Percentiles rank a stretch among this genome's conserved stretches.
Conservation (phyloP, 2,797 vertebrate species). For the Phalloptychus januarius region DNA sequence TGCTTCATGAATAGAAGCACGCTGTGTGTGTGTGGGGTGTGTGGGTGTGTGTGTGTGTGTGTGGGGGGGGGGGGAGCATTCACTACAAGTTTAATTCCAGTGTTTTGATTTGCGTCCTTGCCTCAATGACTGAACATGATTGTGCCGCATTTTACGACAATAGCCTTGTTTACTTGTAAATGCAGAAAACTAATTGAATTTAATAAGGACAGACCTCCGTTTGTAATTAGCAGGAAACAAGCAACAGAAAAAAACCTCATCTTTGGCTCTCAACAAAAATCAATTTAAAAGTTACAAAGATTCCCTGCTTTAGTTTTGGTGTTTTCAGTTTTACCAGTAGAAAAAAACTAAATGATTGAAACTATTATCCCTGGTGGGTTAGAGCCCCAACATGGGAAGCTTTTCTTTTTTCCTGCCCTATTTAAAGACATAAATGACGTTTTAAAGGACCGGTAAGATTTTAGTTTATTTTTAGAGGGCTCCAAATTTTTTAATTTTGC, state of each 20-base stretch:
- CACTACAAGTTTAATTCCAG: constrained; percentile 52
- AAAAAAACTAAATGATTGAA: not conserved
- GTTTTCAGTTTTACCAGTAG: not conserved
- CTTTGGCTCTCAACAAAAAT: not conserved
- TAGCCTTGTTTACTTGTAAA: constrained; percentile 37
- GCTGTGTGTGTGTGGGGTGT: constrained; percentile 7
- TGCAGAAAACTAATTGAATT: constrained; percentile 40
- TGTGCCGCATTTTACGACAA: constrained; percentile 39
- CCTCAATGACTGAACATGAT: constrained; percentile 47
- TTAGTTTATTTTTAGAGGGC: too few species aligned
- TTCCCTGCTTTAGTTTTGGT: not conserved
- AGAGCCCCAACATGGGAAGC: too few species aligned
- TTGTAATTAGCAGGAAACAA: not conserved
- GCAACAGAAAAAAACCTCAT: not conserved
- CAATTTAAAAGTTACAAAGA: not conserved
- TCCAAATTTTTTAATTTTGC: too few species aligned
- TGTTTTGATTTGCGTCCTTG: constrained; percentile 42
- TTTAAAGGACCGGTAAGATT: not conserved
- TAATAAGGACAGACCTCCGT: constrained; percentile 32
- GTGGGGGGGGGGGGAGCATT: constrained; percentile 24
- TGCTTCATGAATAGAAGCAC: constrained; percentile 25
- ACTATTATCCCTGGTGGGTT: not conserved
- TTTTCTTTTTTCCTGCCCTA: too few species aligned
- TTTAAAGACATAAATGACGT: not conserved
- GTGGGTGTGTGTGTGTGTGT: too few species aligned